Evolutionary conservation across 2,797 vertebrate species (phyloP), one percentile per base, ranked within the genome.

Genomic region (Hydrolagus colliei): DNA sequence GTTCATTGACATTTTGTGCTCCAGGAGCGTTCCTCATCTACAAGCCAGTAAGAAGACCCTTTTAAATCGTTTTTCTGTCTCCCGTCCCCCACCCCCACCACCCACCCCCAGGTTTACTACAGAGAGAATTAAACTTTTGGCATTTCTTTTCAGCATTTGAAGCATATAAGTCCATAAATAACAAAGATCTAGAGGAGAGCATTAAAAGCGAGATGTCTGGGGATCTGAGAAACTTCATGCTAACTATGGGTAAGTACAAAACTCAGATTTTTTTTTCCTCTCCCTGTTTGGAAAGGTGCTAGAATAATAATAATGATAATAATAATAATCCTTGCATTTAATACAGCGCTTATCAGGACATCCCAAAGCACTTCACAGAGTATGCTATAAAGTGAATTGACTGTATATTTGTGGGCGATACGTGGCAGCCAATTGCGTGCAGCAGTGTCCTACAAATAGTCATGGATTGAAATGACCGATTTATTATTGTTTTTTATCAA

Each of bases 161-260:
- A 0, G 95, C 96, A 87, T 98, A 96, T 90, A 95, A 93, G 92
- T 93, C 85, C 35, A 88, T 97, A 10, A 94, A 94, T 87, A 95
- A 95, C 87, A 97, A 95, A 91, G 94, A 92, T 85, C 93, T 98
- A 73, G 96, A 96, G 91, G 93, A 97, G 78, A 97, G 95, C 91
- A 94, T 98, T 62, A 92, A 94, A 89, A 90, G 93, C 9, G 97
- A 98, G 91, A 94, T 96, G 90, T 96, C 96, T 16, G 96, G 96
- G 35, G 41, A 90, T 86, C 90, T 96, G 87, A 92, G 96, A 90
- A 88, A 94, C 7, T 89, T 97, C 0, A 92, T 98, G 0, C 92
- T 97, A 88, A 94, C 96, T 35, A 89, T 97, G 68, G 96, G 96
- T 97, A 93, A 90, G 88, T 84, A 9, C 10, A 84, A 52, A 52